phyloP scores from a whole-genome alignment of 2,797 vertebrate genomes.

The Eptatretus atami region DNA sequence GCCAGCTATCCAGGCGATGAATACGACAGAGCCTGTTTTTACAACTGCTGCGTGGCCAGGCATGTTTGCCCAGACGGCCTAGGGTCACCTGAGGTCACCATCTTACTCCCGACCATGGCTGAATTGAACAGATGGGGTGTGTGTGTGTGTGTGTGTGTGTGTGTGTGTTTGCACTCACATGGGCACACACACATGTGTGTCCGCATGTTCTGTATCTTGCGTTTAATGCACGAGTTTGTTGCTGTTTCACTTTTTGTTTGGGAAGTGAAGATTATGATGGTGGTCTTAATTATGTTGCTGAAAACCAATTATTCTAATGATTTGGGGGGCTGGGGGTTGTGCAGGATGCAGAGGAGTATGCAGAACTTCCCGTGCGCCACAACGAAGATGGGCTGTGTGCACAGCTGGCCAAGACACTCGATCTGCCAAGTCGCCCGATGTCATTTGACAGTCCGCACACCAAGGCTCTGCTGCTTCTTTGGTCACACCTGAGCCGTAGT shows the following conservation, averaged over 20 bases:
- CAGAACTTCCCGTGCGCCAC: slow-evolving; percentile 76
- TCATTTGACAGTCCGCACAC: slow-evolving; percentile 75
- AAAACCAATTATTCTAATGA: not conserved
- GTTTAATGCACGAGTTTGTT: too few relatives aligned
- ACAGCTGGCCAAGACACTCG: slow-evolving; percentile 52
- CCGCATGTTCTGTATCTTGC: too few relatives aligned
- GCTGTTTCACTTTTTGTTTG: too few relatives aligned
- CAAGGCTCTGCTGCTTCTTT: slow-evolving; percentile 63
- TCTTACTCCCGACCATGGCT: too few relatives aligned
- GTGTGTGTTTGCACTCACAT: not conserved
- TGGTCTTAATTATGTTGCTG: not conserved
- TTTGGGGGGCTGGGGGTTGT: slow-evolving; percentile 8
- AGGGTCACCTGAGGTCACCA: too few relatives aligned
- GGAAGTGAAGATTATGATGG: not conserved
- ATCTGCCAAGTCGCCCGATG: slow-evolving; percentile 41
- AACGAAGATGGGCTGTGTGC: slow-evolving; percentile 94
- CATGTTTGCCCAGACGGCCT: too few relatives aligned
- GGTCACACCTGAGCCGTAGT: slow-evolving; percentile 57
- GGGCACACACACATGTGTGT: too few relatives aligned
- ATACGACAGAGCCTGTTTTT: too few relatives aligned
- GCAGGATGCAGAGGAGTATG: slow-evolving; percentile 73
- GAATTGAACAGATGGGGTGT: not conserved
- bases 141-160: slow-evolving; percentile 3
- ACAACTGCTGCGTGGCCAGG: too few relatives aligned
- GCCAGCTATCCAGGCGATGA: too few relatives aligned